These are phyloP conservation scores for Heliconius hewitsoni DNA, from an alignment of 1,140 invertebrate genomes.

Conservation along the genomic window DNA sequence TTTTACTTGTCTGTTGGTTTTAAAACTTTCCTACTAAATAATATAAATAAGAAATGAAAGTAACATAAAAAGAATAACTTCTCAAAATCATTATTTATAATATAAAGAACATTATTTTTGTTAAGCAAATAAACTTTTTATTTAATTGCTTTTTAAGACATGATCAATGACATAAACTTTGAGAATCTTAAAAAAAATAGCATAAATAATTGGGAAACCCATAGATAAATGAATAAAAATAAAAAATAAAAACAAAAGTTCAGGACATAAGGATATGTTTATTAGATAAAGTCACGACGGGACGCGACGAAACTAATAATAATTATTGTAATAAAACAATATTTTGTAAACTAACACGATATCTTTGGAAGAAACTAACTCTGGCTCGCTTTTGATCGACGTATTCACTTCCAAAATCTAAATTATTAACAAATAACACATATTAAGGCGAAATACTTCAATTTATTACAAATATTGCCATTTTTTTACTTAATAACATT, in stretches of 20 bases:
- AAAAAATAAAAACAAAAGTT: conserved; percentile 53
- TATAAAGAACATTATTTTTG: not conserved
- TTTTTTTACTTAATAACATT: conserved; percentile 7
- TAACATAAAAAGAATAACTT: not conserved
- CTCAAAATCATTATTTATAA: not conserved
- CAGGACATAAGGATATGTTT: conserved; percentile 78
- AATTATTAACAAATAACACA: conserved; percentile 55
- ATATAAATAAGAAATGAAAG: not conserved
- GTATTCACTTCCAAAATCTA: conserved; percentile 65
- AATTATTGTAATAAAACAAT: conserved; percentile 55
- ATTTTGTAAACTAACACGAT: conserved; percentile 70
- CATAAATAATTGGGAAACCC: not conserved
- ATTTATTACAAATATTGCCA: conserved; percentile 22
- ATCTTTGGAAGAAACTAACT: conserved; percentile 79
- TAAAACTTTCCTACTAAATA: not conserved
- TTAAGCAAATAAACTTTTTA: not conserved
- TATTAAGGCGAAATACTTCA: conserved; percentile 51
- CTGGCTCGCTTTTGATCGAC: conserved; percentile 63
- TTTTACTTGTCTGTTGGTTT: not conserved
- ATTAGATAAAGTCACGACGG: conserved; percentile 78
- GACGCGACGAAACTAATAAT: conserved; percentile 53
- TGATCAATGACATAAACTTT: no score
- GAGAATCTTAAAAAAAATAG: no score
- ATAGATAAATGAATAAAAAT: not conserved
- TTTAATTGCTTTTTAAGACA: no score